A percentile compares a stretch with the other conserved stretches of the same genome.
These are phyloP conservation scores for Halcyon smyrnensis DNA, from an alignment of 2,797 vertebrate species.

Conservation along the genomic window DNA sequence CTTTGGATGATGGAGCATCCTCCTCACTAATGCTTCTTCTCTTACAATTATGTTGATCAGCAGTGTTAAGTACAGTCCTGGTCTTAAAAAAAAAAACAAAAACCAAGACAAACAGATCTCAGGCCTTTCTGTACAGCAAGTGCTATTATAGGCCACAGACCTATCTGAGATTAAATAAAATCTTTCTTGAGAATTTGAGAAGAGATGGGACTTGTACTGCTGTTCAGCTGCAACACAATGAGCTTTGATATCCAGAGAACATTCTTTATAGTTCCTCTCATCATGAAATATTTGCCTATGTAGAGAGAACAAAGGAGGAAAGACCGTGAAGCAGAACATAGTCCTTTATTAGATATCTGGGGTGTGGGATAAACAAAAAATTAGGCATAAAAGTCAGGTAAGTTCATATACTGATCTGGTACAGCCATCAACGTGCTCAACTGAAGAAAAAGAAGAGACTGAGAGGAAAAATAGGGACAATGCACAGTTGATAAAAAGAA, in stretches of 20 bases:
- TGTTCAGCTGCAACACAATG: background rate
- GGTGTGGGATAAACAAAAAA: background rate
- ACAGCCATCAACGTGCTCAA: background rate
- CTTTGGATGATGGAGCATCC: background rate
- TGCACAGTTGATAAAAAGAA: background rate
- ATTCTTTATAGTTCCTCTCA: background rate
- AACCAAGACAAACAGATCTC: no score
- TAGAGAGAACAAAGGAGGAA: background rate
- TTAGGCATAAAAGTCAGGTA: background rate
- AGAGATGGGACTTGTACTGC: background rate
- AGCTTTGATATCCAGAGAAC: background rate
- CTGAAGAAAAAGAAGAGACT: background rate
- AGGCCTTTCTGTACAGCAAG: background rate
- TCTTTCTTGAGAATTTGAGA: background rate
- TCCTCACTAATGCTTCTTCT: background rate
- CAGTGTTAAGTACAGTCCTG: background rate
- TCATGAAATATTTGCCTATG: background rate
- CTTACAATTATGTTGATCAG: background rate
- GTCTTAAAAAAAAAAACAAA: background rate
- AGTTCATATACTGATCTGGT: background rate
- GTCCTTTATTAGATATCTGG: background rate
- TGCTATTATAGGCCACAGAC: background rate
- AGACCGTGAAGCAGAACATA: background rate
- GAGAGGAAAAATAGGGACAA: background rate
- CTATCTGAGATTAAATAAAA: background rate